These are phyloP conservation scores for Trissoscelio sp. DNA, from an alignment of 2,888 invertebrate species.

Conservation along the genomic window DNA sequence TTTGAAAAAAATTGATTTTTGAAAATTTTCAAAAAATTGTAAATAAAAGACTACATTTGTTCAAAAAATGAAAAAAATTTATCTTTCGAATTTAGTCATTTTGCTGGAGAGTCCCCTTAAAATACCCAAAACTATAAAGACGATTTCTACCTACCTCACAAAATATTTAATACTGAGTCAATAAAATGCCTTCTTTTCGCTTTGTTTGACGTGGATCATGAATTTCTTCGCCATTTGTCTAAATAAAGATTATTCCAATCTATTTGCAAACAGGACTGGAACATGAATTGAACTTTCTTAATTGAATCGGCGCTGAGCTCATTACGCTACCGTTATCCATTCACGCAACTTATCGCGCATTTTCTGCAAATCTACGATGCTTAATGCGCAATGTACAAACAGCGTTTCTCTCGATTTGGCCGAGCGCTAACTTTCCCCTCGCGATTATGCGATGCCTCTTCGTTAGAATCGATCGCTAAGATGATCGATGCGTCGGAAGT, in stretches of 20 bases:
- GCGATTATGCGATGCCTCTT: constrained; percentile 57
- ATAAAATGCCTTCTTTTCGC: no score
- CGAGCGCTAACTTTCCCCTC: constrained; percentile 55
- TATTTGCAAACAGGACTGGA: constrained; percentile 42
- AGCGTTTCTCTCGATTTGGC: constrained; percentile 58
- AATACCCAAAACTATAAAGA: no score
- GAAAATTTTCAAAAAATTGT: no score
- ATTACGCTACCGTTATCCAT: constrained; percentile 59
- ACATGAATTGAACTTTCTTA: constrained; percentile 53
- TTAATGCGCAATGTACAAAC: constrained; percentile 38
- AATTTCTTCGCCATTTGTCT: constrained; percentile 12
- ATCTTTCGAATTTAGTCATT: no score
- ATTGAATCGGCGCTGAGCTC: constrained; percentile 50
- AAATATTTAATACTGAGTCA: no score
- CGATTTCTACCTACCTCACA: neutral
- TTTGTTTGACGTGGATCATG: neutral
- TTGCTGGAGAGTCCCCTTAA: no score
- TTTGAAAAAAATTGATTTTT: no score
- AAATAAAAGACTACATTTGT: no score
- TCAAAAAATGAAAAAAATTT: no score
- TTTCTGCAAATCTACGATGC: constrained; percentile 53
- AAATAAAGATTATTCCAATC: constrained; percentile 43
- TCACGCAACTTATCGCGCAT: constrained; percentile 60
- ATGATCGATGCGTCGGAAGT: constrained; percentile 68
- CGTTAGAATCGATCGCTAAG: constrained; percentile 72